Base-by-base conservation (phyloP, 30 jellyfish, hydroid and myxozoan genomes). In the Nemopilema nomurai region DNA sequence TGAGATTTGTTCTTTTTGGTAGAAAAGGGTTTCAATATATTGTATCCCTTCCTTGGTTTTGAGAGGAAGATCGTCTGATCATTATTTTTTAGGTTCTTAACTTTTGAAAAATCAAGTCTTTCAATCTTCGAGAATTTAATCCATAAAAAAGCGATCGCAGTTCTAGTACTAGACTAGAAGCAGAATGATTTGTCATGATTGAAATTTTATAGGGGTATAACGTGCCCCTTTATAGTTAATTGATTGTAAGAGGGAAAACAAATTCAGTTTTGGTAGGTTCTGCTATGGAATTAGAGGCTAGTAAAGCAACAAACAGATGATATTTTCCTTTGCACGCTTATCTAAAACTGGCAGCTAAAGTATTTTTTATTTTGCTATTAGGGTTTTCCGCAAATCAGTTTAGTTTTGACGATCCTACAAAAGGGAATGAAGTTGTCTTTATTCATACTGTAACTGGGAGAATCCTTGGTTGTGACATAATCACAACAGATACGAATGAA, bases 321-420 rank as follows among this genome's bases (percentile, higher is more conserved):
- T 41, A 41, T 41, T 41, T 41, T 41, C 57, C 57, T 41, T 3
- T 49, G 21, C 7, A 6, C 9, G 27, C 53, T 17, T 24, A 31
- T 22, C n/a, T n/a, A n/a, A n/a, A n/a, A n/a, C n/a, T 41, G 20
- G n/a, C n/a, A n/a, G 13, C 49, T 72, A 8, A 19, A 13, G 51
- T 51, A 25, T 32, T 1, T 18, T 17, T 17, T 62, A 21, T 18
- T 30, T 79, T 64, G 52, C 50, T 67, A 4, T 21, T 75, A 88
- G 96, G 96, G 26, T 88, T 88, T 69, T 88, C 96, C 16, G 77
- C 69, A 22, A 67, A 88, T 63, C 96, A 88, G 79, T 88, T 88
- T 83, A 88, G 91, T 31, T 73, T 88, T 57, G 64, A 88, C 51
- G 96, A 88, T 28, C 91, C 88, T 13, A 69, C 78, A 27, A 88